Evolutionary conservation across 1,140 invertebrate genomes (phyloP), one percentile per base, ranked within the genome.

Genomic region (Penaeus vannamei): DNA sequence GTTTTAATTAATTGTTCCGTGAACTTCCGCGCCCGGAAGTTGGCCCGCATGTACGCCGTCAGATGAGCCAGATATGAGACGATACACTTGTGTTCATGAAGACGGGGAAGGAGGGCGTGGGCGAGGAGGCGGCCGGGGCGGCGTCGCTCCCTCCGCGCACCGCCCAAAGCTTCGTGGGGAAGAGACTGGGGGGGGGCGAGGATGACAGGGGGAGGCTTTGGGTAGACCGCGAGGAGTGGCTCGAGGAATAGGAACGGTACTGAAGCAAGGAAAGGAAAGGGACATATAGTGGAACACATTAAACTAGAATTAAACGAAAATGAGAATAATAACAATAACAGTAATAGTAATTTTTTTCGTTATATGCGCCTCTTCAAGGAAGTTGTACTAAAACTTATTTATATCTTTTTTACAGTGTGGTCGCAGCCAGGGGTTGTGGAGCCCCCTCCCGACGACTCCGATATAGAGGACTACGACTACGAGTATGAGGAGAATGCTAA

Each of bases 1-100:
- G 81, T 89, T 89, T 89, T 89, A 89, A 89, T 89, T 89, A 89
- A 89, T 89, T 89, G 84, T 89, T 89, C 87, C 84, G 84, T 89
- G 87, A 84, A 83, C 66, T 84, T 84, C 53, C 53, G 12, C 53
- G 53, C 12, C 53, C 53, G 53, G 53, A 53, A 53, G 53, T 53
- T 53, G 53, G 53, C 53, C 46, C 53, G 53, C 53, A 53, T 53
- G 53, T 53, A 53, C 53, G 10, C 17, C 53, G 53, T 53, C 17
- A 53, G 53, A 53, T 7, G 53, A 53, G 53, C 81, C 81, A 62
- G 20, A 0, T 22, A 53, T 22, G 60, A 76, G 81, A n/a, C 64
- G 42, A 72, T 46, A 26, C 22, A 32, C 32, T 32, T 32, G 60
- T 46, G 36, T 22, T 53, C 66, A n/a, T 53, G 36, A 66, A 69